Base-by-base conservation (phyloP, 2,888 invertebrate genomes). In the Troides helena region DNA sequence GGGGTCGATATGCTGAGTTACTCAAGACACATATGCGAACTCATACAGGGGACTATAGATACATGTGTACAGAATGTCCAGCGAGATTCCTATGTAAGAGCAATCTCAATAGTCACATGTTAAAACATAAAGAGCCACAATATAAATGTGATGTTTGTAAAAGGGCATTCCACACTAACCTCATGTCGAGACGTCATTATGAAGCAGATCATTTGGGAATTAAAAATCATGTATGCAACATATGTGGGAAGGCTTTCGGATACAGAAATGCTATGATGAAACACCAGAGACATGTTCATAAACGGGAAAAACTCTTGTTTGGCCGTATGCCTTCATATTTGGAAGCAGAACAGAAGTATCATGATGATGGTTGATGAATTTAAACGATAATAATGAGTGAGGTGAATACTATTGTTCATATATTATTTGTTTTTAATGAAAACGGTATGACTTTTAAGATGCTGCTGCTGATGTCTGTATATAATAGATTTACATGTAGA, bases 221-320 rank as follows among this genome's bases (percentile, higher is more conserved):
- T 4, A 83, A 80, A 71, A 83, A 82, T 62, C 83, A 85, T 78
- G 78, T 83, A 5, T 85, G 85, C 61, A 80, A 83, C 30, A 73
- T 81, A 25, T 85, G 85, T 71, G 83, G 84, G 0, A 84, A 85
- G 69, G 84, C 85, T 18, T 85, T 85, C 74, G 85, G 85, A 17
- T 85, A 85, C 65, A 78, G 85, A 69, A 80, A 85, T 73, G 83
- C 83, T 53, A 79, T 85, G 82, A 82, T 82, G 75, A 84, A 84
- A 70, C 85, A 85, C 72, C 84, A 85, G 68, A 71, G 81, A 25
- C 79, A 80, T 77, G 84, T 85, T 0, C 85, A 85, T 72, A 85
- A 85, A 72, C 78, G 85, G 66, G 81, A 84, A 64, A 85, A 85
- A 71, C 72, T 77, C 60, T 70, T 73, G 43, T 80, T 77, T 72